Evolutionary conservation across 2,113 vertebrate species (phyloP), one percentile per base, ranked within the genome.

Genomic region (Verasper variegatus): DNA sequence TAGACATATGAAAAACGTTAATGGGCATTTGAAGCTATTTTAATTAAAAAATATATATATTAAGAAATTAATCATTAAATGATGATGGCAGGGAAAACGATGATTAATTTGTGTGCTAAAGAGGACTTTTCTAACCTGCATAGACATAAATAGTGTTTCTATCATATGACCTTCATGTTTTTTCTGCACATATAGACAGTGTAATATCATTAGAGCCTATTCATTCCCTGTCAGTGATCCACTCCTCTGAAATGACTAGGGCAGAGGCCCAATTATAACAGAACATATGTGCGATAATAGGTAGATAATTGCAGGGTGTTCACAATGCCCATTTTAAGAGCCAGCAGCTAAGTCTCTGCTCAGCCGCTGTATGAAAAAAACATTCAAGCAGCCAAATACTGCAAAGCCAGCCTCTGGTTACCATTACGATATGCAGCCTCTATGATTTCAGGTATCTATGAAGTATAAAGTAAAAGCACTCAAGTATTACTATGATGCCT

Each of bases 271-370:
- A 92, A 92, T 94, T 92, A 91, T 71, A 88, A 81, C 74, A 60
- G 73, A 90, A 86, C 82, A 85, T 88, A 88, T 85, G 77, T 89
- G 85, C 71, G 87, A 92, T 92, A 93, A 94, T 91, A 68, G 86
- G 85, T 88, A 88, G 89, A 92, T 93, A 91, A 93, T 92, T 91
- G 89, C 84, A 79, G 74, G 70, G 73, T 80, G 81, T 88, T 90
- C 85, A 82, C 83, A 85, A 74, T 80, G 81, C 74, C 84, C 87
- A 76, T 81, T 84, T 91, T 69, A 89, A 82, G 81, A 82, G 71
- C 83, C 78, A 65, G 84, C 73, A 91, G 82, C 84, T 31, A 86
- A 68, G 52, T 84, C 78, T 61, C 74, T 37, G 40, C 74, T 87
- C 82, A 68, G 72, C 70, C 71, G 70, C 73, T 13, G 17, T 67